Conservation (phyloP, 1,140 invertebrate genomes). For the Arion vulgaris region DNA sequence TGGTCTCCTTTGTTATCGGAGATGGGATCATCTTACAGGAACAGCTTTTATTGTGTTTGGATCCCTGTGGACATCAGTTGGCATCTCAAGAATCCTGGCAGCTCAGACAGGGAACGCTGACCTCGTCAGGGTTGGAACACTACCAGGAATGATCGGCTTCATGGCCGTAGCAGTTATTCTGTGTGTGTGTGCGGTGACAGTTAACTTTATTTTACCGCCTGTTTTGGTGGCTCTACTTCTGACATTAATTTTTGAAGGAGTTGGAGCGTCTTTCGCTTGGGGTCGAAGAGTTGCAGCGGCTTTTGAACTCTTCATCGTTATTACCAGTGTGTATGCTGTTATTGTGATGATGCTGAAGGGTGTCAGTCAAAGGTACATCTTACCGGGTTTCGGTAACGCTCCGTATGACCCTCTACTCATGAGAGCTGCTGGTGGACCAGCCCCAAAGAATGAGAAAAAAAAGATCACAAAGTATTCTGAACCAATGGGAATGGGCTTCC, state of each 20-base stretch:
- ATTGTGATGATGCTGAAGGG: conserved; percentile 63
- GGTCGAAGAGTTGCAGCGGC: conserved; percentile 56
- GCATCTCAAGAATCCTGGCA: conserved; percentile 52
- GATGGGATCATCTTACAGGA: conserved; percentile 58
- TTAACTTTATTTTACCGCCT: conserved; percentile 62
- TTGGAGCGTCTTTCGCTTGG: conserved; percentile 56
- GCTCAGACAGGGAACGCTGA: conserved; percentile 24
- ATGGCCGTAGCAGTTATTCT: conserved; percentile 55
- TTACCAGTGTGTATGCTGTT: conserved; percentile 58
- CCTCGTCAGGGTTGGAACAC: conserved; percentile 38
- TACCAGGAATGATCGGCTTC: conserved; percentile 57
- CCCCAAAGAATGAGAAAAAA: conserved; percentile 54
- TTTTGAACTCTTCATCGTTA: conserved; percentile 60
- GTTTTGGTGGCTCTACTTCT: conserved; percentile 56
- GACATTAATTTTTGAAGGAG: conserved; percentile 57
- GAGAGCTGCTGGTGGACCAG: conserved; percentile 38
- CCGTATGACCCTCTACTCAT: conserved; percentile 56
- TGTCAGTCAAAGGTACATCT: conserved; percentile 60
- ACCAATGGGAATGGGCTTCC: conserved; percentile 62
- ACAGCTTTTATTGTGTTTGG: conserved; percentile 59
- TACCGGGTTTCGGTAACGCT: conserved; percentile 64
- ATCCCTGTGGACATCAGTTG: conserved; percentile 57
- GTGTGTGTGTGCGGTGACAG: conserved; percentile 57
- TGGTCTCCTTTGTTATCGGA: conserved; percentile 53
- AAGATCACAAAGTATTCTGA: conserved; percentile 63